Evolutionary conservation across 2,797 vertebrate genomes (phyloP).

Genomic region (Micromesistius poutassou): DNA sequence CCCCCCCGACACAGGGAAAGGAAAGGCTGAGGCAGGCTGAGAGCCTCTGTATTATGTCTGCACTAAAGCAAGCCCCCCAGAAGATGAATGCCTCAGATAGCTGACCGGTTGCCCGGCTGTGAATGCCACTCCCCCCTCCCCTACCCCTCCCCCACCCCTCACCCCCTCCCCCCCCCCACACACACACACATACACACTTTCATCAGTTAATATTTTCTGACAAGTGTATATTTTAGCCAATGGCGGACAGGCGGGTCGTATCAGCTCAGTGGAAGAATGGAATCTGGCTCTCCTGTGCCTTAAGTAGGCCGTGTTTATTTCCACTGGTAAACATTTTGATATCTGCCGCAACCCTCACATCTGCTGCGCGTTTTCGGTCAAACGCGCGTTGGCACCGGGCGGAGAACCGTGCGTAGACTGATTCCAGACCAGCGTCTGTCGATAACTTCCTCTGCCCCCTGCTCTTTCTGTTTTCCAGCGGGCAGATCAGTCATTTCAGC

Average conservation of each 20-base stretch:
- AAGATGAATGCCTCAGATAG: slow-evolving; percentile 80
- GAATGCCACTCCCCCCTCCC: slow-evolving; percentile 59
- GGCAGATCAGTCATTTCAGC: slow-evolving; percentile 43
- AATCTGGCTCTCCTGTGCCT: slow-evolving; percentile 70
- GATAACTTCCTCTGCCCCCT: slow-evolving; percentile 52
- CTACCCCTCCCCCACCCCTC: slow-evolving; percentile 5
- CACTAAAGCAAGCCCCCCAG: slow-evolving; percentile 64
- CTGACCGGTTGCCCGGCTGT: slow-evolving; percentile 69
- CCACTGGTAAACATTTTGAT: slow-evolving; percentile 81
- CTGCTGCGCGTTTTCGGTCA: slow-evolving; percentile 74
- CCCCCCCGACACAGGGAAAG: background rate
- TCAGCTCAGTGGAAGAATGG: slow-evolving; percentile 67
- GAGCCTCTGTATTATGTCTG: slow-evolving; percentile 76
- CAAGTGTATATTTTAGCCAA: slow-evolving; percentile 81
- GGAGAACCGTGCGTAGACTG: slow-evolving; percentile 57
- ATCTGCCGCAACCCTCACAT: slow-evolving; percentile 78
- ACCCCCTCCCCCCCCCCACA: no score
- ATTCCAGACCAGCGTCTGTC: slow-evolving; percentile 55
- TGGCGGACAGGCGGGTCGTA: slow-evolving; percentile 71
- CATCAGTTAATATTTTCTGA: slow-evolving; percentile 81
- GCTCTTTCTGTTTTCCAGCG: slow-evolving; percentile 45
- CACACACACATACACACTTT: slow-evolving; percentile 41
- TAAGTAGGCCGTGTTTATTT: slow-evolving; percentile 79
- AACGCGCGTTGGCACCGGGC: slow-evolving; percentile 64
- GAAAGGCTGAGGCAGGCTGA: slow-evolving; percentile 46